Evolutionary conservation across 2,113 vertebrate genomes (phyloP), one percentile per base, ranked within the genome.

Genomic region (Muscicapa adusta): DNA sequence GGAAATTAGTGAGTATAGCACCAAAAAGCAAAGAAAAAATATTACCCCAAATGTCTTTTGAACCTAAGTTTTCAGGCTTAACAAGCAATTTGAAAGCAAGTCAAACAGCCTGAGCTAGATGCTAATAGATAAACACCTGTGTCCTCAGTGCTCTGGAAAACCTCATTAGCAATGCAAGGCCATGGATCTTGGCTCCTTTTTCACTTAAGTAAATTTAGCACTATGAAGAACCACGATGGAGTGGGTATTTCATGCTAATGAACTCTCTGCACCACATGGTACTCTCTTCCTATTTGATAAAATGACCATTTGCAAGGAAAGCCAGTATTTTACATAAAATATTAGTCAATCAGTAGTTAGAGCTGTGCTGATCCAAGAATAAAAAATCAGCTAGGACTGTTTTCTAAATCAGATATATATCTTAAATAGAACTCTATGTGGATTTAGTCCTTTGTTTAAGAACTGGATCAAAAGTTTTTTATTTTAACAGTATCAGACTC

Each of bases 131-230:
- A 94, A 66, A 73, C 58, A 91, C 75, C 91, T 90, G 82, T 81
- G 75, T 90, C 87, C 61, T 67, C 38, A 71, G 76, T 42, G 43
- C 43, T 90, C 74, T 90, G 82, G 29, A 94, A 93, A 76, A 38
- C 51, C 71, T 97, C 86, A 81, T 96, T 97, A 96, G 57, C 88
- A 78, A 88, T 58, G 43, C 70, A 66, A 89, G 75, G 85, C 93
- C 47, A 58, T 77, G 79, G 63, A 90, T 76, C 74, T 91, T 91
- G 89, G 87, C 66, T 96, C 18, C 50, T 92, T 91, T 94, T 92
- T 72, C 56, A 84, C 72, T 96, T 96, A 94, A 95, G 84, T 79
- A 95, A 95, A 93, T 91, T 77, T 93, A 95, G 43, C 47, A 60
- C 38, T 71, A 28, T 23, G 51, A 65, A 91, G 66, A 97, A 76